These are phyloP conservation scores for Etheostoma nigrum DNA, from an alignment of 2,797 vertebrate species.

Conservation along the genomic window DNA sequence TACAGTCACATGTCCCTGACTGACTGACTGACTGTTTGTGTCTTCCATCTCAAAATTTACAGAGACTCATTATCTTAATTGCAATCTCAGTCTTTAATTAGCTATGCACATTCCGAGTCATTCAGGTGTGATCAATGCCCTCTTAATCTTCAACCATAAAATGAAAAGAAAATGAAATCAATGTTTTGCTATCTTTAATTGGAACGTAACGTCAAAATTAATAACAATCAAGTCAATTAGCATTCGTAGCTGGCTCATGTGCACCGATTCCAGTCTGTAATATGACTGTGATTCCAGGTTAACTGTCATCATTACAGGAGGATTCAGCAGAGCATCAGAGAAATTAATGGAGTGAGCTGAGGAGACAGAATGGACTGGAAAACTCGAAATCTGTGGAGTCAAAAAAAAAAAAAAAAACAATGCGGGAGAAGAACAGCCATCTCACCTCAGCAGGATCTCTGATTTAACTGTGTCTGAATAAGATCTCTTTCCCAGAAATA, in stretches of 20 bases:
- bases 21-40: constrained; percentile 57
- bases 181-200: constrained; percentile 83
- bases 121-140: constrained; percentile 82
- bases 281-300: constrained; percentile 71
- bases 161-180: constrained; percentile 81
- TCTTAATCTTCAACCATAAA: constrained; percentile 76
- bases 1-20: constrained; percentile 40
- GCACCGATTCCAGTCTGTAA: constrained; percentile 64
- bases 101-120: constrained; percentile 65
- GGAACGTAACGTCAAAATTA: constrained; percentile 83
- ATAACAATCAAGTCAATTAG: constrained; percentile 84
- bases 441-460: constrained; percentile 67
- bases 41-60: constrained; percentile 66
- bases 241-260: constrained; percentile 55
- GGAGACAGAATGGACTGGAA: constrained; percentile 38
- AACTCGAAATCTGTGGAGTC: constrained; percentile 19
- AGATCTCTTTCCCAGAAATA: constrained; percentile 61
- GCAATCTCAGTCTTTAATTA: constrained; percentile 83
- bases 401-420: constrained; percentile 10
- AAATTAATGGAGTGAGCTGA: constrained; percentile 67
- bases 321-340: constrained; percentile 54
- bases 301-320: constrained; percentile 72
- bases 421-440: constrained; percentile 39
- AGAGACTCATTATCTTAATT: constrained; percentile 82
- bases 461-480: constrained; percentile 71